Evolutionary conservation across 2,888 invertebrate genomes (phyloP).

Genomic region (Dolichopus griseipennis): DNA sequence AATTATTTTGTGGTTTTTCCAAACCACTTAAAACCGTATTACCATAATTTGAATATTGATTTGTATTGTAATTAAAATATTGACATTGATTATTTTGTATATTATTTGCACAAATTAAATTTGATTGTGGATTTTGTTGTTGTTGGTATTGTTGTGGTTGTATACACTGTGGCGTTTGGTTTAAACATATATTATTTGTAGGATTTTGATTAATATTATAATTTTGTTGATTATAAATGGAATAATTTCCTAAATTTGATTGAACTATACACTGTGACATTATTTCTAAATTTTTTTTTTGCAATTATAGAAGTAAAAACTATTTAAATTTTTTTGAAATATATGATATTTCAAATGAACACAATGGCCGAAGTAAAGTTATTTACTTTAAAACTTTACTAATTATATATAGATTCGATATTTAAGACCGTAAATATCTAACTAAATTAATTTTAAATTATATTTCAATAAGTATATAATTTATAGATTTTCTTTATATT

Average conservation of each 20-base stretch:
- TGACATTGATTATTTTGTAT: background rate
- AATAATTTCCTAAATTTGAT: background rate
- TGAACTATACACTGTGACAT: background rate
- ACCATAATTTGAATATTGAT: background rate
- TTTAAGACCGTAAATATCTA: background rate
- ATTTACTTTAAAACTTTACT: too few relatives aligned
- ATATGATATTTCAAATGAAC: background rate
- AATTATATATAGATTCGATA: background rate
- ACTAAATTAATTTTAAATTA: background rate
- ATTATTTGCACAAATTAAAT: background rate
- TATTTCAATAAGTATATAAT: too few relatives aligned
- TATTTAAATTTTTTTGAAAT: background rate
- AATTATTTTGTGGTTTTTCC: background rate
- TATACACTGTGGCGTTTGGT: too few relatives aligned
- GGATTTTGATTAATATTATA: background rate
- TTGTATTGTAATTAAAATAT: background rate
- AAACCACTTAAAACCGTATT: background rate
- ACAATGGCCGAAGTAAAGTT: too few relatives aligned
- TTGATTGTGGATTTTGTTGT: background rate
- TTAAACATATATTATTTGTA: background rate
- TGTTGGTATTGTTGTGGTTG: too few relatives aligned
- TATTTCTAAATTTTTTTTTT: background rate
- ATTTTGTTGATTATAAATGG: background rate
- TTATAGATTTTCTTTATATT: too few relatives aligned
- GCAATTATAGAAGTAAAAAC: background rate